Base-by-base conservation (phyloP, 2,113 vertebrate species). In the Saccopteryx bilineata region DNA sequence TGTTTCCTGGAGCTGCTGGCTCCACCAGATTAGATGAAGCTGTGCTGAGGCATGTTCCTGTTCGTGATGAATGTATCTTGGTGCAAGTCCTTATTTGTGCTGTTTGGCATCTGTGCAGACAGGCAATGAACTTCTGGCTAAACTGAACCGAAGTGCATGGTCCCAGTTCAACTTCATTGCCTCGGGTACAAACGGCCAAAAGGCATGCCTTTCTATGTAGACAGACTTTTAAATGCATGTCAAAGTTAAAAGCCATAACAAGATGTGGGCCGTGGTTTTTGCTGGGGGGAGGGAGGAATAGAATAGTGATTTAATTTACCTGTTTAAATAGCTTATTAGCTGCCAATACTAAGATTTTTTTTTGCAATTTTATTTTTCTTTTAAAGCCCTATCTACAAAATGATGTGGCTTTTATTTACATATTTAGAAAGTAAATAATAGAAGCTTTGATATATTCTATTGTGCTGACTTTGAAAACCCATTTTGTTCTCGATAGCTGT, bases 401-500 rank as follows among this genome's bases (percentile, higher is more conserved):
- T 3, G 3, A 86, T 88, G 72, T 60, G 84, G 58, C 56, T 96
- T 61, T 69, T 78, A 88, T 81, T 96, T 97, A 86, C 48, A 63
- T 94, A 88, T 78, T 87, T 78, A 52, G 52, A 92, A 7, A 6
- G 18, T 60, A 94, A 56, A 93, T 60, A 97, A 92, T 90, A 60
- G 2, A 60, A 72, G 33, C 0, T 87, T 88, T 65, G 84, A 11
- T 89, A 21, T 87, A 84, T 80, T 89, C 71, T 81, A 54, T 4
- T 46, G 81, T 81, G 9, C 26, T 56, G 93, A 26, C 23, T 90
- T 96, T 97, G 86, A 97, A 96, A 94, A 89, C 71, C 74, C 2
- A 52, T 24, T 94, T 97, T 97, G 58, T 84, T 97, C 97, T 90
- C 89, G 65, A 85, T 28, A 91, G 50, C 65, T 93, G 87, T 82